Base-by-base conservation (phyloP, 2,888 invertebrate genomes). In the Chironomus riparius region DNA sequence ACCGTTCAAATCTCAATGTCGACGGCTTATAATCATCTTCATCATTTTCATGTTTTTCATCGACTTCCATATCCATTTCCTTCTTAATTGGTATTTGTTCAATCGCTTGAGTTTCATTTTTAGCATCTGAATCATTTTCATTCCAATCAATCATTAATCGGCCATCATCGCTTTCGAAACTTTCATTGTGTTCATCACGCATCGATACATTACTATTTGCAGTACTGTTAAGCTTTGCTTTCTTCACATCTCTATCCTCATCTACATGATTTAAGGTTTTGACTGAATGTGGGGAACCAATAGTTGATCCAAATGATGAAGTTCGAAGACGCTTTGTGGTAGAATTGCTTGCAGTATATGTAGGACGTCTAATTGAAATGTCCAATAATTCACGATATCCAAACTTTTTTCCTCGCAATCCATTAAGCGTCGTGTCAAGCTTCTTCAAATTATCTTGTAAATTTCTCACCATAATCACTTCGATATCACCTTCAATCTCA, bases 401-500 rank as follows among this genome's bases (percentile, higher is more conserved):
- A 38, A 28, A 28, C 38, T 73, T 73, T 38, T 62, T 47, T 5
- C 61, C 65, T 10, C 56, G 12, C 3, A 50, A 24, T 22, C 73
- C 73, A n/a, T 73, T 47, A 15, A 73, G 10, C 7, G 61, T 62
- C 0, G 62, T 62, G 1, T 50, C 21, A 5, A 47, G 18, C 7
- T 18, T 47, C 22, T 74, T 38, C 4, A 74, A 10, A 13, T 18
- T 68, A 2, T 48, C 47, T 22, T 22, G 18, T 0, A 74, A n/a
- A 15, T 48, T 38, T 24, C 15, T 68, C 4, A 18, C 24, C 18
- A 74, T 68, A 24, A 74, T 47, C 0, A 65, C 47, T 48, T 74
- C 74, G 4, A 47, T 28, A 48, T 74, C 74, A 15, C 74, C 62
- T 24, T 74, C 74, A 21, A 74, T 68, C 7, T 74, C 74, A 0